Evolutionary conservation across 2,797 vertebrate species (phyloP).

Genomic region (Podargus strigoides): DNA sequence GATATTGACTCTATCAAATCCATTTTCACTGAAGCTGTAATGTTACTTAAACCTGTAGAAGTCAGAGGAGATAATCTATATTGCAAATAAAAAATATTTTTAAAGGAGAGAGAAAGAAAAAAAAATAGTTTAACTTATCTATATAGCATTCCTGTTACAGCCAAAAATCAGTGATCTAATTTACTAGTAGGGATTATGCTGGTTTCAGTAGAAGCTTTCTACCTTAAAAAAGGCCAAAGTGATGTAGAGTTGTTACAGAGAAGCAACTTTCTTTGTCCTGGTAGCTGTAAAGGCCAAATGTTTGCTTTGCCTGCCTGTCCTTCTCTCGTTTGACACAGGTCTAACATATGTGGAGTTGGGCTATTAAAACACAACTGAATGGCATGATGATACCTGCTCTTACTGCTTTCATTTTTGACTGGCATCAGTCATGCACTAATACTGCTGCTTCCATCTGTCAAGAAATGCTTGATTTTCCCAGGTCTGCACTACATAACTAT

Average conservation of each 20-base stretch:
- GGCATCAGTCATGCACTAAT: background rate
- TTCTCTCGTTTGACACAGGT: background rate
- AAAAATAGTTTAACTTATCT: background rate
- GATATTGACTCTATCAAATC: background rate
- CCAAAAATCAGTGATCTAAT: background rate
- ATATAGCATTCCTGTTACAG: background rate
- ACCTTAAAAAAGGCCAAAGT: background rate
- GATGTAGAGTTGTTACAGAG: background rate
- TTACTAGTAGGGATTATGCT: background rate
- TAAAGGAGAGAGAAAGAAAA: background rate
- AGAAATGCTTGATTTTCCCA: background rate
- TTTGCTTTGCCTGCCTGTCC: background rate
- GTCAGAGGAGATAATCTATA: background rate
- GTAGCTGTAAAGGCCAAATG: background rate
- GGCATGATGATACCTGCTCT: background rate
- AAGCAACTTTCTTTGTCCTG: background rate
- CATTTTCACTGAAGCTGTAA: background rate
- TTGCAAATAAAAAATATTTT: background rate
- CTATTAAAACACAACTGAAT: background rate
- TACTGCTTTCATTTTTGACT: background rate
- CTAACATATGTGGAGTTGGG: background rate
- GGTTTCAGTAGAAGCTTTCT: background rate
- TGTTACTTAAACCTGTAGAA: background rate
- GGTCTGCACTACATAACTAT: background rate
- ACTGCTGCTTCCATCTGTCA: background rate